Conservation (phyloP, 2,797 vertebrate genomes). For the Syngnathus acus region DNA sequence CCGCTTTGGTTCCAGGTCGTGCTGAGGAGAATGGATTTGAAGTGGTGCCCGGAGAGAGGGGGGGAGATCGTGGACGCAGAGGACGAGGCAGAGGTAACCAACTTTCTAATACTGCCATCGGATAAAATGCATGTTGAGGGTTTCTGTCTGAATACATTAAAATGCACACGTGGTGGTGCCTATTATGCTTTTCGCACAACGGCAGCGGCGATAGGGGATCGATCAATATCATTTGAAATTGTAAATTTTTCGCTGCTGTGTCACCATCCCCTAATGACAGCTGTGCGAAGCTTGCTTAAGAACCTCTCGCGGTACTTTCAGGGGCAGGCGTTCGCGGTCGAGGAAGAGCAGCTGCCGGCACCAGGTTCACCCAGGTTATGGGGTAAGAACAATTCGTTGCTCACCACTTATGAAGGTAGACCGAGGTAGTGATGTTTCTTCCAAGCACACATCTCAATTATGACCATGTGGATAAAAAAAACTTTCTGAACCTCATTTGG, state of each 20-base stretch:
- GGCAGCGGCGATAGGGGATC: no score
- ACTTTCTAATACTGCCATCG: neutral
- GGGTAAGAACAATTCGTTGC: conserved; percentile 73
- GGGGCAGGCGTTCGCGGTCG: conserved; percentile 79
- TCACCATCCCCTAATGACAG: neutral
- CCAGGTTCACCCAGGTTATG: conserved; percentile 91
- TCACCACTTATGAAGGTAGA: neutral
- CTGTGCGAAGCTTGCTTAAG: neutral
- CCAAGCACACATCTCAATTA: conserved; percentile 35
- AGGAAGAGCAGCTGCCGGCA: conserved; percentile 81
- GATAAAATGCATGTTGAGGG: no score
- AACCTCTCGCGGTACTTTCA: conserved; percentile 34
- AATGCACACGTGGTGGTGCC: no score
- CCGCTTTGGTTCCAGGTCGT: conserved; percentile 64
- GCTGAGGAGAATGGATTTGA: conserved; percentile 92
- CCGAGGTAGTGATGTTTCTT: conserved; percentile 37
- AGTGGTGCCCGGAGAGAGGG: conserved; percentile 76
- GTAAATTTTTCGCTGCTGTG: no score
- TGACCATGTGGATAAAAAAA: conserved; percentile 23
- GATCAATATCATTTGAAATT: no score
- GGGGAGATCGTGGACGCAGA: conserved; percentile 82
- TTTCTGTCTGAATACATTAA: no score
- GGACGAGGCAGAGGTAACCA: conserved; percentile 84
- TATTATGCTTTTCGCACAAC: no score
- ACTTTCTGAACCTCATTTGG: conserved; percentile 25